Base-by-base conservation (phyloP, 35 echinoderm and acorn worm genomes). In the Apostichopus californicus region DNA sequence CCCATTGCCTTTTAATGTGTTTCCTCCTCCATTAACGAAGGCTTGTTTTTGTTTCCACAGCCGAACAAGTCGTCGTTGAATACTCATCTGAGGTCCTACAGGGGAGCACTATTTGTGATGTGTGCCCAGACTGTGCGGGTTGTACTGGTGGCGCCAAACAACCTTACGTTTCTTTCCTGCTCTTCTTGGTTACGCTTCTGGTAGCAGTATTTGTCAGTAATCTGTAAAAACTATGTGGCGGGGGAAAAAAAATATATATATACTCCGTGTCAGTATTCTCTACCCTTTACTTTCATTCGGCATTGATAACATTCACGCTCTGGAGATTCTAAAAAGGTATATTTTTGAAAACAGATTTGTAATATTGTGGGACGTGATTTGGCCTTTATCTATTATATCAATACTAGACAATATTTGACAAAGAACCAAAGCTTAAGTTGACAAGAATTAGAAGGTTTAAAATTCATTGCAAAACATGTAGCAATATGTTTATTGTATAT, bases 201-300 rank as follows among this genome's bases (percentile, higher is more conserved):
- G 64, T 87, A n/a, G 57, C 86, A 22, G 86, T 87, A 12, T 64
- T 87, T 52, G 64, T 87, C 57, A 59, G 86, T 64, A 87, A 87
- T 15, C 9, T 71, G 5, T 87, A 52, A 87, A 46, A 46, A 46
- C 34, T 46, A 0, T 46, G 34, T 2, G 10, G 2, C 6, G 20
- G 4, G 18, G 64, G n/a, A n/a, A n/a, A 8, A 68, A 28, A 28
- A 28, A 28, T 28, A 28, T 28, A 28, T 1, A 28, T 28, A 28
- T 28, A 28, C 26, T 1, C 26, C 64, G 64, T 68, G 11, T 18
- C 64, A 10, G 8, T 46, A 46, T 4, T 46, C 34, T 46, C 34
- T 46, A 46, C 34, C 34, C 34, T 46, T 46, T 46, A 46, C 34
- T 46, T 46, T 46, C 34, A 46, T 46, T 46, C 2, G 34, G 34